Evolutionary conservation across 2,888 invertebrate species (phyloP).

Genomic region (Flexamia atlantica): DNA sequence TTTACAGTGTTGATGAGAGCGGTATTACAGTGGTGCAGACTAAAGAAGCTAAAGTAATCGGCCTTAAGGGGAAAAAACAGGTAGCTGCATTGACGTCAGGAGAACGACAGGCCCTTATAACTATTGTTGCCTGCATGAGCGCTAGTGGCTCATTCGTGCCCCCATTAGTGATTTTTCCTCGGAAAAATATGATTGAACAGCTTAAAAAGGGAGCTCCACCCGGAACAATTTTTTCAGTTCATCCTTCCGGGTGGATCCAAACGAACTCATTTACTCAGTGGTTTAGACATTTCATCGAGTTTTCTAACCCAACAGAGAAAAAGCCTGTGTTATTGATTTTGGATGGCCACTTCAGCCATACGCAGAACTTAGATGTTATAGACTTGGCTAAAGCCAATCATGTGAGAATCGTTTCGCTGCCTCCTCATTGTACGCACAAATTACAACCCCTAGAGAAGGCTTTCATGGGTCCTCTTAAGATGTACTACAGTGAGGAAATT

Average conservation of each 20-base stretch:
- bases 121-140: conserved; percentile 71
- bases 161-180: conserved; percentile 72
- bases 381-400: conserved; percentile 61
- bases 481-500: conserved; percentile 69
- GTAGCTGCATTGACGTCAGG: conserved; percentile 72
- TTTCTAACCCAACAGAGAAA: conserved; percentile 68
- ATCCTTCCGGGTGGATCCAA: conserved; percentile 72
- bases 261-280: conserved; percentile 71
- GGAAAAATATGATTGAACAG: conserved; percentile 71
- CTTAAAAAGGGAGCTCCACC: conserved; percentile 71
- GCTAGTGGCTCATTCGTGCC: conserved; percentile 72
- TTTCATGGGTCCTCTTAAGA: conserved; percentile 63
- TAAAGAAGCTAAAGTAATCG: conserved; percentile 70
- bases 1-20: conserved; percentile 73
- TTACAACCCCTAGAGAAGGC: conserved; percentile 62
- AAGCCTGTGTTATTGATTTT: conserved; percentile 67
- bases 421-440: conserved; percentile 61
- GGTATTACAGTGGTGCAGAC: conserved; percentile 72
- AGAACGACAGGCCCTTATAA: conserved; percentile 72
- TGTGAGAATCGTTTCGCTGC: conserved; percentile 63
- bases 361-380: conserved; percentile 64
- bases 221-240: conserved; percentile 69
- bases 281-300: conserved; percentile 71
- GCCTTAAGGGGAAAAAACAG: conserved; percentile 71
- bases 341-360: conserved; percentile 66